Percentiles rank a stretch among this genome's conserved stretches.
phyloP scores from a whole-genome alignment of 1,140 invertebrate species.

The Halotydeus destructor region DNA sequence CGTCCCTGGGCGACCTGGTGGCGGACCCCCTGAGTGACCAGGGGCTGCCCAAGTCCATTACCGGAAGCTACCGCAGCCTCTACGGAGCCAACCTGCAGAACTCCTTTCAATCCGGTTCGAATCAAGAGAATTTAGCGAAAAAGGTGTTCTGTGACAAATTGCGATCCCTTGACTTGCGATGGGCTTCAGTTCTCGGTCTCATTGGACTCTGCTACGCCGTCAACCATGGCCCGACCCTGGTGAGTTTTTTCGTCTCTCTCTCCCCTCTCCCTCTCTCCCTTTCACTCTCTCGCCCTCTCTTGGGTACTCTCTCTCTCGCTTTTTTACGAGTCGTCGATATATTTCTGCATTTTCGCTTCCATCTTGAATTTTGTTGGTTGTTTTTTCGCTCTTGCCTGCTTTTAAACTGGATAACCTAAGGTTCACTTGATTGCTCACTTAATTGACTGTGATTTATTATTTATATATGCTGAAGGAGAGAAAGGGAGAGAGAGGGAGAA shows the following conservation, averaged over 20 bases:
- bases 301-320: too few species aligned
- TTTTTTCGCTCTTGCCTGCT: too few species aligned
- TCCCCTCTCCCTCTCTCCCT: not conserved
- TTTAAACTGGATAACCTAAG: too few species aligned
- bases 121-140: not conserved
- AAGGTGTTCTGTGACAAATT: not conserved
- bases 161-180: constrained; percentile 23
- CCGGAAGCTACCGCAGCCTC: constrained; percentile 12
- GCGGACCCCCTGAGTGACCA: not conserved
- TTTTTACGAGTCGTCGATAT: too few species aligned
- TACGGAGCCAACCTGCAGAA: constrained; percentile 15
- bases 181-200: constrained; percentile 28
- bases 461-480: not conserved
- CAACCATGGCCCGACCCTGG: constrained; percentile 34
- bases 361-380: too few species aligned
- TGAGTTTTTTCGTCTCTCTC: constrained; percentile 24
- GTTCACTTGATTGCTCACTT: not conserved
- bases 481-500: not conserved
- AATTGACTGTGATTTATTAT: not conserved
- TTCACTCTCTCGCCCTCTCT: too few species aligned
- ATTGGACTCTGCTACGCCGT: constrained; percentile 28
- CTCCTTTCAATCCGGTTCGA: constrained; percentile 23
- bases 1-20: constrained; percentile 13
- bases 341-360: too few species aligned
- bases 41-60: too few species aligned